Percentiles rank a stretch among this genome's conserved stretches.
These are phyloP conservation scores for Drosophila borborema DNA, from an alignment of 2,888 invertebrate genomes.

Conservation along the genomic window DNA sequence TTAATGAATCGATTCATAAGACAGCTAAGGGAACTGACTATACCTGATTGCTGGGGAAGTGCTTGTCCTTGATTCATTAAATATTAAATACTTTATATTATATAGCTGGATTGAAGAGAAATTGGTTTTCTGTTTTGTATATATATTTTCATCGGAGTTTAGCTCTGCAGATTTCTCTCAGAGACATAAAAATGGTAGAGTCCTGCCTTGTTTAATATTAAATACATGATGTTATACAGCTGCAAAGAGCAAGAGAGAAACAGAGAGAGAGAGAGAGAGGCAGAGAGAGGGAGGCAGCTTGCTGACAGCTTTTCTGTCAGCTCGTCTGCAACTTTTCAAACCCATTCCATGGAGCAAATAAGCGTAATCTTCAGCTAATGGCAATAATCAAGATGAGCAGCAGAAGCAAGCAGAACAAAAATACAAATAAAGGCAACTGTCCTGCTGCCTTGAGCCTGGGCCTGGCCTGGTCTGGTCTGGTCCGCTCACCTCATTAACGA, in stretches of 20 bases:
- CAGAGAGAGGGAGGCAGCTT: not conserved
- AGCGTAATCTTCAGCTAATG: constrained; percentile 9
- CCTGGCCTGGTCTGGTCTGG: not conserved
- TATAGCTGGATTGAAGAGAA: too few species aligned
- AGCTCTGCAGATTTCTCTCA: too few species aligned
- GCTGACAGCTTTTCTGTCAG: not conserved
- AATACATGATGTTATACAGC: not conserved
- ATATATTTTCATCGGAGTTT: too few species aligned
- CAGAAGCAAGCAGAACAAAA: not conserved
- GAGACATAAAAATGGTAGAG: too few species aligned
- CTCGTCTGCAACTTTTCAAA: not conserved
- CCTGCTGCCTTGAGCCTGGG: not conserved
- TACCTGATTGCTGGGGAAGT: not conserved
- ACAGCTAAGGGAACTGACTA: not conserved
- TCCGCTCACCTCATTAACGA: constrained; percentile 23
- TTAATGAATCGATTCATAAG: not conserved
- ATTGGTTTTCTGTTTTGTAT: too few species aligned
- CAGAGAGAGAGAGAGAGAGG: not conserved
- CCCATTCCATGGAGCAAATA: constrained; percentile 26
- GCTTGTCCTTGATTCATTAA: not conserved
- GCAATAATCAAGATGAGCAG: constrained; percentile 8
- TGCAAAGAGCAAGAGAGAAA: not conserved
- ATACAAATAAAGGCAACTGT: constrained; percentile 5
- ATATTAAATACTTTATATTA: not conserved
- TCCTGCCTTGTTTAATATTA: too few species aligned